Base-by-base conservation (phyloP, 2,797 vertebrate genomes). In the Macroramphosus scolopax region DNA sequence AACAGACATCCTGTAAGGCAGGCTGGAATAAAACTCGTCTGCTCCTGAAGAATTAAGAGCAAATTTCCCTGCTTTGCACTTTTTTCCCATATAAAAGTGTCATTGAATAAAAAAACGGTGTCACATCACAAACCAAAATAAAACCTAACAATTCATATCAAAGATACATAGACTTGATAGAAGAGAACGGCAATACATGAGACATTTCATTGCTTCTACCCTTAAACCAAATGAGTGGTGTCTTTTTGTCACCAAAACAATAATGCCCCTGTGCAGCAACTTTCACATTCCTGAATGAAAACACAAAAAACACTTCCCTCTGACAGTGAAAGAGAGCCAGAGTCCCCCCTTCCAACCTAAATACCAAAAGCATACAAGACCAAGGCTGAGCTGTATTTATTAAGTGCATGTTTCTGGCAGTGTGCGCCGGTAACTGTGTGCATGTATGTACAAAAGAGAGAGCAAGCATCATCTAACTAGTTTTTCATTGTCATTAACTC, bases 271-370 rank as follows among this genome's bases (percentile, higher is more conserved):
- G 68, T 80, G 64, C 61, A 78, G 65, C 51, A 73, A 81, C 49
- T 57, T 87, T 91, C 87, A 88, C 83, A 89, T 91, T 91, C 86
- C 76, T 76, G 75, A 66, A 81, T 75, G 66, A 81, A 83, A 84
- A 78, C 56, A 77, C 38, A 62, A 51, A 68, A 67, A 86, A 81
- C 70, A 80, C 77, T 83, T 84, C 75, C 81, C 73, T 80, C 65
- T 51, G 54, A 74, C 60, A 82, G 63, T 57, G 51, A 48, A n/a
- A n/a, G n/a, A n/a, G n/a, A n/a, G n/a, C n/a, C n/a, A n/a, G n/a
- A n/a, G n/a, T n/a, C n/a, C n/a, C 47, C 39, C 30, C 40, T 56
- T 31, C 29, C 40, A 56, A 49, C 51, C 73, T 49, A n/a, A 46
- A 66, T 22, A 65, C 63, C 63, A 63, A 58, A 57, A 70, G 42